Conservation (phyloP, 1,140 invertebrate species). For the Hylaeus anthracinus region DNA sequence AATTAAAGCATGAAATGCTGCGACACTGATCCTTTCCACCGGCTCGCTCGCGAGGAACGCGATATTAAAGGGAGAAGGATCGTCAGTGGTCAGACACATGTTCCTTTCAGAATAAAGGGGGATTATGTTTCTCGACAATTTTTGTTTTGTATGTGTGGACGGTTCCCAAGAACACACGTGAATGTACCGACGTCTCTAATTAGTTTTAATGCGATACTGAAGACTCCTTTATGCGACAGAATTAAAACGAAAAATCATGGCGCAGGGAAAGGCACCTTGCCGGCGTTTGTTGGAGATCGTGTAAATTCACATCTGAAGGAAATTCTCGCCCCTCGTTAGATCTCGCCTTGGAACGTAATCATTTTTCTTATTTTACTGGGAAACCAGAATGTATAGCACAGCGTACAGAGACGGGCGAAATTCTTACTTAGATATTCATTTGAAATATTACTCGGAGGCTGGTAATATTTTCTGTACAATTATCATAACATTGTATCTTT, state of each 20-base stretch:
- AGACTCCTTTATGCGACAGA: neutral
- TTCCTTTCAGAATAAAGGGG: neutral
- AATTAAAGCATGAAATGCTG: neutral
- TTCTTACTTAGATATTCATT: neutral
- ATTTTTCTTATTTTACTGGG: neutral
- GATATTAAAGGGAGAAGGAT: neutral
- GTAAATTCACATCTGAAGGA: neutral
- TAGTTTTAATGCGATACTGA: neutral
- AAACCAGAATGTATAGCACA: neutral
- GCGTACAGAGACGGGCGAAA: too few relatives aligned
- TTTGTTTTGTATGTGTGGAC: neutral
- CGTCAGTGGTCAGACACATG: neutral
- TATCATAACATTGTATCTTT: too few relatives aligned
- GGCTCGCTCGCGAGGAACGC: too few relatives aligned
- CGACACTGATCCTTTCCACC: neutral
- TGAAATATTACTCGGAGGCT: too few relatives aligned
- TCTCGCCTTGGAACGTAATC: neutral
- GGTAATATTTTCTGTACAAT: too few relatives aligned
- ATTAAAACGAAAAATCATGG: neutral
- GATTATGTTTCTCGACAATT: neutral
- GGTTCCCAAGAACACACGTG: too few relatives aligned
- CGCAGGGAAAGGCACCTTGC: neutral
- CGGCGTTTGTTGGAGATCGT: neutral
- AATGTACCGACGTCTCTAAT: neutral
- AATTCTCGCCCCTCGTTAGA: conserved; percentile 4